Evolutionary conservation across 2,113 vertebrate genomes (phyloP).

Genomic region (Athene cunicularia): DNA sequence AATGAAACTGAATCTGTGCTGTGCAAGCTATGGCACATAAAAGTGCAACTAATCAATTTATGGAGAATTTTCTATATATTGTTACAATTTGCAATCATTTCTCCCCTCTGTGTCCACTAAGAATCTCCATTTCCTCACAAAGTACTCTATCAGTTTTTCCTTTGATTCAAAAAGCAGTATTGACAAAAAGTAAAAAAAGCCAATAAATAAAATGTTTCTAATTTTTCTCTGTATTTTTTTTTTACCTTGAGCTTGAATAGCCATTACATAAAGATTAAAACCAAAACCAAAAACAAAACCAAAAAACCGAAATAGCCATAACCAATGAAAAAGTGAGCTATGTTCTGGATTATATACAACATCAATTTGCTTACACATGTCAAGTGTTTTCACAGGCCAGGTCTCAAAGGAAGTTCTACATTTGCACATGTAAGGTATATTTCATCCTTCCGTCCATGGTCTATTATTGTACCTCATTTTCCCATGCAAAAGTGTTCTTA

Average conservation of each 20-base stretch:
- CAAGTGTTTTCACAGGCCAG: not conserved
- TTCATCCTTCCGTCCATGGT: not conserved
- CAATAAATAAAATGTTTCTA: not conserved
- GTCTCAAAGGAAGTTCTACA: not conserved
- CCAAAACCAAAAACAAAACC: no score
- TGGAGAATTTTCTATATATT: not conserved
- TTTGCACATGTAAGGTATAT: not conserved
- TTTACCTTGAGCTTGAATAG: not conserved
- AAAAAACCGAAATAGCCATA: accelerated
- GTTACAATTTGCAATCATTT: not conserved
- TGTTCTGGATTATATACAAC: not conserved
- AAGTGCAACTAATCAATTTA: not conserved
- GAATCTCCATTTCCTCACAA: not conserved
- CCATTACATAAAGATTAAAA: not conserved
- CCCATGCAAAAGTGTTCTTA: not conserved
- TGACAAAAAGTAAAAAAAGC: not conserved
- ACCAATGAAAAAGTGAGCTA: not conserved
- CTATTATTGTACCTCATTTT: not conserved
- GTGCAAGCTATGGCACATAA: not conserved
- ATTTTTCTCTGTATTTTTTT: not conserved
- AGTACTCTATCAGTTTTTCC: not conserved
- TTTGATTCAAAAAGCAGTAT: not conserved
- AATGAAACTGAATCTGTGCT: not conserved
- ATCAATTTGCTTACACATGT: not conserved
- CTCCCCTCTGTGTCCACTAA: not conserved